A percentile compares a stretch with the other conserved stretches of the same genome.
phyloP scores from a whole-genome alignment of 2,888 invertebrate species.

The Caenorhabditis angaria region DNA sequence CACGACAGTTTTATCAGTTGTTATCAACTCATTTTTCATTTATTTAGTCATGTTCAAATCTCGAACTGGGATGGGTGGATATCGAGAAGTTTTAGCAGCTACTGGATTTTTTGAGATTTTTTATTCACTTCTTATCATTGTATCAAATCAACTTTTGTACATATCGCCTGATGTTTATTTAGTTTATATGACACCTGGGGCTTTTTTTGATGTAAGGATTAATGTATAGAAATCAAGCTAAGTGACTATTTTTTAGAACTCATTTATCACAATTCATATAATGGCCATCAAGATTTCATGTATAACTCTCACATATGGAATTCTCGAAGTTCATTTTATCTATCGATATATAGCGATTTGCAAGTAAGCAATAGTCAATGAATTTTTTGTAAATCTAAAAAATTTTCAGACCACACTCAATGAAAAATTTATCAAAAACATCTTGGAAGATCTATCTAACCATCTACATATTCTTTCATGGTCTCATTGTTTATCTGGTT shows the following conservation, averaged over 20 bases:
- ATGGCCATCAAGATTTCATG: neutral
- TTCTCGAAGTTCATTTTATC: conserved; percentile 7
- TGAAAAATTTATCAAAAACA: neutral
- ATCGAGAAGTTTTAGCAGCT: neutral
- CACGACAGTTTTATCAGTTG: neutral
- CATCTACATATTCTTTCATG: neutral
- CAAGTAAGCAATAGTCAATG: neutral
- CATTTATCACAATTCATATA: neutral
- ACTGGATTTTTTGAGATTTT: conserved; percentile 3
- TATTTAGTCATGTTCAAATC: conserved; percentile 3
- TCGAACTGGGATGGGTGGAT: neutral
- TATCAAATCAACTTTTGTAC: neutral
- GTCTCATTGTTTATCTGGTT: neutral
- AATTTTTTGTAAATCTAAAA: neutral
- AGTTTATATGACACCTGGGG: neutral
- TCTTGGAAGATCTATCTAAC: neutral
- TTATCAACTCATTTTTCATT: neutral
- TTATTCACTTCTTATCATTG: neutral
- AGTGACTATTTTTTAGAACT: neutral
- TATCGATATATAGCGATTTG: neutral
- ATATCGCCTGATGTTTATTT: neutral
- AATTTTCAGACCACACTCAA: neutral
- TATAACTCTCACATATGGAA: neutral
- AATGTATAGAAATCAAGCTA: neutral
- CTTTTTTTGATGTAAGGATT: neutral